These are phyloP conservation scores for Apus apus DNA, from an alignment of 2,113 vertebrate species.

Conservation along the genomic window DNA sequence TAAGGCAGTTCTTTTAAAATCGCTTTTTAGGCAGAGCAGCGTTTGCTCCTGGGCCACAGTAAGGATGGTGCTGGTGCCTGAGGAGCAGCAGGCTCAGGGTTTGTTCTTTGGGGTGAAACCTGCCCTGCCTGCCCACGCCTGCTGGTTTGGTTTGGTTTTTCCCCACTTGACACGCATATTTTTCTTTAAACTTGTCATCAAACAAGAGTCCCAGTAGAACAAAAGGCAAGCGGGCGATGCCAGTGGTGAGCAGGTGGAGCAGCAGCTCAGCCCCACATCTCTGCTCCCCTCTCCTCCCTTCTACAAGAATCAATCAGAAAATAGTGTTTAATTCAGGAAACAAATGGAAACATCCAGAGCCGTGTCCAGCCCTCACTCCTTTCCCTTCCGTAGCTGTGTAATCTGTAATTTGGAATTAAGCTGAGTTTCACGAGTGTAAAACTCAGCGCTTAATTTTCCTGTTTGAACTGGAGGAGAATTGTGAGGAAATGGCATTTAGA, in stretches of 20 bases:
- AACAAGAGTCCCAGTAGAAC: background rate
- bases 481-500: background rate
- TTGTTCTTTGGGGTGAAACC: background rate
- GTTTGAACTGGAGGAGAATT: background rate
- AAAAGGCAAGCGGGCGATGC: background rate
- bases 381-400: rapidly evolving
- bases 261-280: background rate
- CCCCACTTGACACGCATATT: rapidly evolving
- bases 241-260: background rate
- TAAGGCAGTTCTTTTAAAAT: background rate
- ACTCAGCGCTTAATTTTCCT: background rate
- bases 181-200: background rate
- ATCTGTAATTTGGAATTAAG: background rate
- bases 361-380: rapidly evolving
- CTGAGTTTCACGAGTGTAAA: background rate
- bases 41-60: rapidly evolving
- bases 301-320: rapidly evolving
- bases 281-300: background rate
- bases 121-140: background rate
- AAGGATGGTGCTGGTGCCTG: rapidly evolving
- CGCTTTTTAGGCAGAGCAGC: background rate
- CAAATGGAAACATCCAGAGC: background rate
- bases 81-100: rapidly evolving
- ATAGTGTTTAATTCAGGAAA: background rate
- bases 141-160: no score